phyloP scores from a whole-genome alignment of 2,797 vertebrate genomes.

The Salmo trutta region DNA sequence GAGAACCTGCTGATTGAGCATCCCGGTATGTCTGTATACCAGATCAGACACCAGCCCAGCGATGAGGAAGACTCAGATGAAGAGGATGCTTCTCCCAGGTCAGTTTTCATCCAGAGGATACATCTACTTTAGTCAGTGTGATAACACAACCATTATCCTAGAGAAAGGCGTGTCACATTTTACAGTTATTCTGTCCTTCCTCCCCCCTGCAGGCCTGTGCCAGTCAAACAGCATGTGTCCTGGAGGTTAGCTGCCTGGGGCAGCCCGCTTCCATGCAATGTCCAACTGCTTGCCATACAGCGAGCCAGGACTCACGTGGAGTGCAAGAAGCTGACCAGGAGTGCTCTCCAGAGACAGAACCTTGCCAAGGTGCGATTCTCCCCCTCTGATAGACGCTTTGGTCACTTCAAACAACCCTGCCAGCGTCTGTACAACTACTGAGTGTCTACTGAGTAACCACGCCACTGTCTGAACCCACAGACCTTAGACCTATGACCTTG shows the following conservation, averaged over 20 bases:
- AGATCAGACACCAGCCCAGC: conserved; percentile 49
- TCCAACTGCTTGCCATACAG: conserved; percentile 57
- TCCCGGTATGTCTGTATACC: conserved; percentile 80
- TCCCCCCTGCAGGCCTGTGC: conserved; percentile 60
- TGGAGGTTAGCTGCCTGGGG: conserved; percentile 73
- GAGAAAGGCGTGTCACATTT: neutral
- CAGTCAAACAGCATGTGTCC: conserved; percentile 60
- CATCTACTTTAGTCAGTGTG: conserved; percentile 1
- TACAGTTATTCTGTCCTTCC: neutral
- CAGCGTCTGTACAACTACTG: conserved; percentile 75
- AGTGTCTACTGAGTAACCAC: conserved; percentile 10
- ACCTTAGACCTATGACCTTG: conserved; percentile 27
- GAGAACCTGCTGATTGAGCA: conserved; percentile 80
- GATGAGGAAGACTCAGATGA: conserved; percentile 63
- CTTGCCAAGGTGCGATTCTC: conserved; percentile 62
- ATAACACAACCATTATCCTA: neutral
- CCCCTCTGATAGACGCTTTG: conserved; percentile 54
- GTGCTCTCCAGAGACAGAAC: conserved; percentile 74
- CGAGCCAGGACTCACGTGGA: conserved; percentile 55
- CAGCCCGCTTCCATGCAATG: conserved; percentile 45
- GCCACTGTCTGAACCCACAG: conserved; percentile 9
- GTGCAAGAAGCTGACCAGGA: conserved; percentile 66
- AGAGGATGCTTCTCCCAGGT: conserved; percentile 65
- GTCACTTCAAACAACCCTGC: conserved; percentile 74
- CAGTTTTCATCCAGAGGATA: conserved; percentile 8